Conservation (phyloP, 2,888 invertebrate species). For the Chrysolina oricalcia region DNA sequence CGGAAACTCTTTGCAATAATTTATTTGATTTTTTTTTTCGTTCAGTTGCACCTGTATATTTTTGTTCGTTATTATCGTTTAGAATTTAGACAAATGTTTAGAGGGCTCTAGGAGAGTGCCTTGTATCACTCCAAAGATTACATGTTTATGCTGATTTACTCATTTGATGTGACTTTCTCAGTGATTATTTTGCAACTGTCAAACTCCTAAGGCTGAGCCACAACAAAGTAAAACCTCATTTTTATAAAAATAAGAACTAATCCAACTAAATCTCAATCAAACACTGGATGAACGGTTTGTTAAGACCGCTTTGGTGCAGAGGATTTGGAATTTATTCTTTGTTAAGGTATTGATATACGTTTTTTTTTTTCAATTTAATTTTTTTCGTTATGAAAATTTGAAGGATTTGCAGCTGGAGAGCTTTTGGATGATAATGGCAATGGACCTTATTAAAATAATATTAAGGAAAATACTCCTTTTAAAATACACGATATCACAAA, state of each 20-base stretch:
- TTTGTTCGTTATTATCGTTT: conserved; percentile 34
- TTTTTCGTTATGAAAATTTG: neutral
- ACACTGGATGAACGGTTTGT: neutral
- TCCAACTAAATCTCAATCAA: neutral
- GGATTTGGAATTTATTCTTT: neutral
- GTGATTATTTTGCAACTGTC: neutral
- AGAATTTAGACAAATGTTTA: conserved; percentile 4
- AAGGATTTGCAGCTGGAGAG: too few species aligned
- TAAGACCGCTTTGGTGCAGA: neutral
- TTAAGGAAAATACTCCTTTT: too few species aligned
- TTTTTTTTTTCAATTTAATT: neutral
- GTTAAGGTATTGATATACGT: too few species aligned
- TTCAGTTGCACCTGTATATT: conserved; percentile 26
- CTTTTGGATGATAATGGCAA: too few species aligned
- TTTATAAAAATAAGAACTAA: neutral
- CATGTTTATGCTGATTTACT: conserved; percentile 23
- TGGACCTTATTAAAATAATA: too few species aligned
- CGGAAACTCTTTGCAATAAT: neutral
- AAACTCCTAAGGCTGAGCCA: neutral
- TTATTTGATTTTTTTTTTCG: neutral
- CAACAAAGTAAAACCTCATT: neutral
- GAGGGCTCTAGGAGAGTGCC: conserved; percentile 9
- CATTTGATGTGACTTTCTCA: neutral
- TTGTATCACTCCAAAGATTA: conserved; percentile 43
- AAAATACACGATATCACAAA: too few species aligned